Percentiles rank a stretch among this genome's conserved stretches.
These are phyloP conservation scores for Tenrec ecaudatus DNA, from an alignment of 2,113 vertebrate species.

Conservation along the genomic window DNA sequence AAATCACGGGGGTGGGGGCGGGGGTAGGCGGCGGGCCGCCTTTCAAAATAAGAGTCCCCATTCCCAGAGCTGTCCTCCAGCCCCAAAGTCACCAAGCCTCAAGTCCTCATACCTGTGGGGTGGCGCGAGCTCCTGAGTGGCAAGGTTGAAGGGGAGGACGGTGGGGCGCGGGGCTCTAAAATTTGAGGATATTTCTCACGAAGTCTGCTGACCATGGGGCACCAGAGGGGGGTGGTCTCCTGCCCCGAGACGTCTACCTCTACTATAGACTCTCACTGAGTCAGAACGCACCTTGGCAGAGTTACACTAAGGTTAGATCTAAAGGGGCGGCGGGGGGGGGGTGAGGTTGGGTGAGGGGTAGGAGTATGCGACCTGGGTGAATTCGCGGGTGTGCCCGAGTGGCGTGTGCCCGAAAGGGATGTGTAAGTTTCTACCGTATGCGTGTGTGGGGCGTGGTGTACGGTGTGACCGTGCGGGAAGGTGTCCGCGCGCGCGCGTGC, in stretches of 20 bases:
- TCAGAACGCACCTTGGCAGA: too few relatives aligned
- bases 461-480: neutral
- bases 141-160: neutral
- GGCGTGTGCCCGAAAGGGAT: neutral
- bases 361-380: neutral
- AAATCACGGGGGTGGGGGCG: constrained; percentile 75
- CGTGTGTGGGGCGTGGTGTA: constrained; percentile 11
- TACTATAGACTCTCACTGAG: too few relatives aligned
- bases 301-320: too few relatives aligned
- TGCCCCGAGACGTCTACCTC: neutral
- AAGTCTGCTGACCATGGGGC: fast-evolving
- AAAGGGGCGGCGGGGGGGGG: neutral
- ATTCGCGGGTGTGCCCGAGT: neutral
- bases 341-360: neutral
- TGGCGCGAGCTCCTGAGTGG: neutral
- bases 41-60: constrained; percentile 82
- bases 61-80: neutral
- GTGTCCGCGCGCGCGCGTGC: constrained; percentile 4
- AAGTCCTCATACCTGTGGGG: constrained; percentile 65
- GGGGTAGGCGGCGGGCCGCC: constrained; percentile 8
- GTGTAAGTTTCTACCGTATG: neutral
- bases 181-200: neutral
- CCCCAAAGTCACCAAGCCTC: constrained; percentile 25
- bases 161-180: neutral
- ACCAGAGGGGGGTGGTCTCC: neutral